Conservation (phyloP, 2,888 invertebrate genomes). For the Romanomermis culicivorax region DNA sequence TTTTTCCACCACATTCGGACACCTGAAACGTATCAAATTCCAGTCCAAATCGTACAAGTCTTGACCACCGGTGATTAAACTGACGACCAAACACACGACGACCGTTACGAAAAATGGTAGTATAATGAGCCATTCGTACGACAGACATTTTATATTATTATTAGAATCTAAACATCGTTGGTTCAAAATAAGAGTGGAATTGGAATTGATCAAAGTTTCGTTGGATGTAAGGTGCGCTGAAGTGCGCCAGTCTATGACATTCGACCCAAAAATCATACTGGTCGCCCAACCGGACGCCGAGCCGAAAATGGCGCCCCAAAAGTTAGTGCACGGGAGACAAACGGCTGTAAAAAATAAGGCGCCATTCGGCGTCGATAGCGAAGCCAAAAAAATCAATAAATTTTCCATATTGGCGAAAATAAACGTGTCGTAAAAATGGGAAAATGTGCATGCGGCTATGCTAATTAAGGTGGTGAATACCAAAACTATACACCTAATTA, state of each 20-base stretch:
- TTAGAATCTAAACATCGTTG: too few species aligned
- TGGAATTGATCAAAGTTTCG: background rate
- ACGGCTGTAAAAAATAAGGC: slow-evolving; percentile 3
- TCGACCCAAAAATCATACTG: background rate
- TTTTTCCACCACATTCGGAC: background rate
- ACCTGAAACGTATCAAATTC: slow-evolving; percentile 4
- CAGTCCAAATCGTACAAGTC: slow-evolving; percentile 7
- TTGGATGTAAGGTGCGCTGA: background rate
- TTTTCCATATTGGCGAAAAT: background rate
- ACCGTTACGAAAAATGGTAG: background rate
- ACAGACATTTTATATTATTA: background rate
- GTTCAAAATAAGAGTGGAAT: background rate
- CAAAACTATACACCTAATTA: background rate
- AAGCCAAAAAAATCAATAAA: background rate
- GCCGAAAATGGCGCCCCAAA: background rate
- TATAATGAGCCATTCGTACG: background rate
- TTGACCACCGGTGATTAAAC: slow-evolving; percentile 1
- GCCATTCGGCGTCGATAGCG: background rate
- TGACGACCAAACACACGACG: background rate
- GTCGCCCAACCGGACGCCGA: background rate
- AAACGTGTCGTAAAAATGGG: background rate
- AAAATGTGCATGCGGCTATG: background rate
- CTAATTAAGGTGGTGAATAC: background rate
- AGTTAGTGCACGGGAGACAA: slow-evolving; percentile 3
- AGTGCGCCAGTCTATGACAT: background rate